A percentile compares a stretch with the other conserved stretches of the same genome.
phyloP scores from a whole-genome alignment of 2,113 vertebrate species.

The Deroptyus accipitrinus region DNA sequence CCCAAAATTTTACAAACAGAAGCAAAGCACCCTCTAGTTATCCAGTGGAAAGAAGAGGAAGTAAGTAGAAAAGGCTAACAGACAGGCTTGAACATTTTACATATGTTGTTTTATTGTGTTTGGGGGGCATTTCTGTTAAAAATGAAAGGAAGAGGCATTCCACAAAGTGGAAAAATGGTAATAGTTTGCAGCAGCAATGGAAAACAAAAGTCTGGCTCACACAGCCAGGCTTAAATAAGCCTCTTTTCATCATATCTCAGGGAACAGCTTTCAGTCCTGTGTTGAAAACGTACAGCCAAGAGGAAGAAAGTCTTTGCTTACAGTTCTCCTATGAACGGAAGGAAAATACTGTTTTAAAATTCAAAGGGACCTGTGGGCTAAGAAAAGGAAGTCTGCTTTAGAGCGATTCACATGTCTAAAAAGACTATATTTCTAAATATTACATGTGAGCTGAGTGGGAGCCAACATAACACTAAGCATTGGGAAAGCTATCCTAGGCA shows the following conservation, averaged over 20 bases:
- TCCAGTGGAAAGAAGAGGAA: not conserved
- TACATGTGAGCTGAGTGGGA: not conserved
- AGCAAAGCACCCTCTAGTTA: not conserved
- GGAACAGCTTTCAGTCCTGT: not conserved
- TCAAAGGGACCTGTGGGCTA: not conserved
- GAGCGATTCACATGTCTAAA: not conserved
- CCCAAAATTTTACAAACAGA: not conserved
- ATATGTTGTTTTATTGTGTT: not conserved
- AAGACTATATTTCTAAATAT: not conserved
- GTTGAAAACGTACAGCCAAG: not conserved
- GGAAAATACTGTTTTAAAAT: not conserved
- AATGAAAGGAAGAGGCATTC: not conserved
- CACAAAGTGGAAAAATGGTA: not conserved
- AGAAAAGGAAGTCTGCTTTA: not conserved
- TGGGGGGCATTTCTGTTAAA: not conserved
- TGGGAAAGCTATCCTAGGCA: not conserved
- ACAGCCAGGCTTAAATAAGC: not conserved
- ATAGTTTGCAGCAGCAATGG: not conserved
- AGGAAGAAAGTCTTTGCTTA: not conserved
- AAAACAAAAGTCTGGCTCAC: not conserved
- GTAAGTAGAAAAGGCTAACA: not conserved
- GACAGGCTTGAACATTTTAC: not conserved
- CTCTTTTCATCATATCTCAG: not conserved
- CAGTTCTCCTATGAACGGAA: not conserved
- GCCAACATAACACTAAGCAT: accelerated